Evolutionary conservation across 2,113 vertebrate species (phyloP).

Genomic region (Penelope pileata): DNA sequence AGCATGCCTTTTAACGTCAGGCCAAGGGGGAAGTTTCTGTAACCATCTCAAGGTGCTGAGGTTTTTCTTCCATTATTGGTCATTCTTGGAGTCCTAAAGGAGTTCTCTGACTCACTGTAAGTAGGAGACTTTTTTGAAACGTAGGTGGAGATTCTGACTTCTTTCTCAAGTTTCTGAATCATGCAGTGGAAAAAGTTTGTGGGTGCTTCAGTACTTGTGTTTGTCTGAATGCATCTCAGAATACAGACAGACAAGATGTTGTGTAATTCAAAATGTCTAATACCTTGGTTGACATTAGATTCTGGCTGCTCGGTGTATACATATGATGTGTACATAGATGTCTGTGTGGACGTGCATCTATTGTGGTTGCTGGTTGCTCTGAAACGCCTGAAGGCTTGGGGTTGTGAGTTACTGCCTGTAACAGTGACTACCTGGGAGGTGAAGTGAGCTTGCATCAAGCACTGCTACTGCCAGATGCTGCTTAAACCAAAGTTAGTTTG

Average conservation of each 20-base stretch:
- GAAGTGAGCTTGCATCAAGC: not conserved
- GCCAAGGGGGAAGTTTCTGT: not conserved
- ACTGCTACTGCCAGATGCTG: not conserved
- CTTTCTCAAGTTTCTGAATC: accelerated
- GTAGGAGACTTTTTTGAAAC: not conserved
- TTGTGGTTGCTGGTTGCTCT: not conserved
- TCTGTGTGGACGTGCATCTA: not conserved
- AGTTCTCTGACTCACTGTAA: not conserved
- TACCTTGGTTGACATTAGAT: not conserved
- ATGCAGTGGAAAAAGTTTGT: not conserved
- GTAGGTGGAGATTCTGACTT: not conserved
- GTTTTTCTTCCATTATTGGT: not conserved
- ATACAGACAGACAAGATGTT: not conserved
- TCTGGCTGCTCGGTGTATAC: accelerated
- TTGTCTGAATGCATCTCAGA: not conserved
- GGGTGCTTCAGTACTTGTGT: not conserved
- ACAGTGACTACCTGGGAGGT: not conserved
- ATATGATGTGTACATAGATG: accelerated
- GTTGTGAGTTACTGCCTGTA: not conserved
- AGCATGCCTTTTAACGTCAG: not conserved
- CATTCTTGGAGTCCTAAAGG: not conserved
- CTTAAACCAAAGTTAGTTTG: not conserved
- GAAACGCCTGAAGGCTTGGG: not conserved
- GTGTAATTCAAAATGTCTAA: not conserved
- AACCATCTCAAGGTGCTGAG: not conserved